Base-by-base conservation (phyloP, 2,797 vertebrate species). In the Cossypha polioptera region DNA sequence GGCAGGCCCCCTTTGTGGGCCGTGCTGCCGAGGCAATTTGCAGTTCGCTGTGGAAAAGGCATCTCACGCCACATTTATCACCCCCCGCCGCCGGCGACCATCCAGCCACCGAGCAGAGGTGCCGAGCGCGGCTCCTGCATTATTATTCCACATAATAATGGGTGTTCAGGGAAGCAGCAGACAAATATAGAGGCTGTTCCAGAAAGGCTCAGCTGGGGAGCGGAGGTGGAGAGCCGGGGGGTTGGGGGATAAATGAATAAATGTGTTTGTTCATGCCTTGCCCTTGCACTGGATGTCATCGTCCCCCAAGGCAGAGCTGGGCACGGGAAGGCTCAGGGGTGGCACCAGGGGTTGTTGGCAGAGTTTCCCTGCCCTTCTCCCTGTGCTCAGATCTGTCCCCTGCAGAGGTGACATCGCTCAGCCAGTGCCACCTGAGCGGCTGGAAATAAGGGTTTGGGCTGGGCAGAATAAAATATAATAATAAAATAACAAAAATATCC, bases 51-150 rank as follows among this genome's bases (percentile, higher is more conserved):
- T 75, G 97, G 97, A 96, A 97, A 97, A 97, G 96, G 96, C 96
- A 92, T 95, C 97, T 97, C 96, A 98, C 68, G 95, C 89, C 96
- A 92, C 98, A 97, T 98, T 98, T 97, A 97, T 97, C 98, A 97
- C 97, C 97, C 94, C 97, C 98, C 42, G 97, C 97, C 66, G 92
- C 97, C 9, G 75, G 97, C 96, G 95, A 96, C 95, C 95, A 94
- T 95, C 97, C 97, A 97, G 92, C 96, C 97, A 86, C 93, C 40
- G 91, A 97, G 93, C 96, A 91, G 97, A 97, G 97, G 97, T 97
- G 96, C 96, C 77, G 96, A 97, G 97, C 95, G 25, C 94, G 86
- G 90, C 94, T 95, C 96, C 97, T 42, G 95, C 88, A n/a, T 94
- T 95, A 90, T 97, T 96, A 95, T 96, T 95, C 94, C 43, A 69